These are phyloP conservation scores for Orchesellides sinensis DNA, from an alignment of 2,888 invertebrate species.

Conservation along the genomic window DNA sequence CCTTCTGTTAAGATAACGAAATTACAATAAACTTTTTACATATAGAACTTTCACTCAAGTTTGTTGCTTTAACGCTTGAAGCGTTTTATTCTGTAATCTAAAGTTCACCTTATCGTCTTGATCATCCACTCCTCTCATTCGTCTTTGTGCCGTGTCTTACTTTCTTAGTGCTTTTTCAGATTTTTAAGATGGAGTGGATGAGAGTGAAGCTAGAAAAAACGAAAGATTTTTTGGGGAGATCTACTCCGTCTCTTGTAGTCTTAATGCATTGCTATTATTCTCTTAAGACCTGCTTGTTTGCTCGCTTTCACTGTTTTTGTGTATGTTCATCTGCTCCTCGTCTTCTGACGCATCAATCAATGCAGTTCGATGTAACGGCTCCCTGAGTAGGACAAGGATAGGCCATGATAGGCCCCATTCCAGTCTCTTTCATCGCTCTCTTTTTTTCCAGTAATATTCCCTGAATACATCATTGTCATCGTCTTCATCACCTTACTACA, in stretches of 20 bases:
- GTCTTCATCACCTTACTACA: conserved; percentile 41
- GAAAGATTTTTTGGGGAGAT: neutral
- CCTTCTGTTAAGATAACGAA: too few relatives aligned
- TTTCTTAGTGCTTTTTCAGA: neutral
- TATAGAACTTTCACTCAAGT: too few relatives aligned
- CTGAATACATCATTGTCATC: conserved; percentile 64
- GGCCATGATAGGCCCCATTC: too few relatives aligned
- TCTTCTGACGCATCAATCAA: conserved; percentile 58
- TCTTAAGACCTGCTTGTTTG: conserved; percentile 43
- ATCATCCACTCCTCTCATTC: conserved; percentile 21
- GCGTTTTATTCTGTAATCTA: too few relatives aligned
- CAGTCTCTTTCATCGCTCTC: neutral
- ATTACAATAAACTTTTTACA: too few relatives aligned
- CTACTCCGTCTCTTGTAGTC: conserved; percentile 24
- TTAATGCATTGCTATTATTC: conserved; percentile 59
- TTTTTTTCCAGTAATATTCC: conserved; percentile 27
- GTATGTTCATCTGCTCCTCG: neutral
- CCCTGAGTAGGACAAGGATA: neutral
- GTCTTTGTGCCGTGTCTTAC: neutral
- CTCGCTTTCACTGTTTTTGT: conserved; percentile 12
- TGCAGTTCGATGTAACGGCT: conserved; percentile 23
- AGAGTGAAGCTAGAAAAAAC: neutral
- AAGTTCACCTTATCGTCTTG: conserved; percentile 44
- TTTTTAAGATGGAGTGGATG: neutral
- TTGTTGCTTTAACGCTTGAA: too few relatives aligned